Conservation (phyloP, 1,140 invertebrate genomes). For the Acarapis woodi region DNA sequence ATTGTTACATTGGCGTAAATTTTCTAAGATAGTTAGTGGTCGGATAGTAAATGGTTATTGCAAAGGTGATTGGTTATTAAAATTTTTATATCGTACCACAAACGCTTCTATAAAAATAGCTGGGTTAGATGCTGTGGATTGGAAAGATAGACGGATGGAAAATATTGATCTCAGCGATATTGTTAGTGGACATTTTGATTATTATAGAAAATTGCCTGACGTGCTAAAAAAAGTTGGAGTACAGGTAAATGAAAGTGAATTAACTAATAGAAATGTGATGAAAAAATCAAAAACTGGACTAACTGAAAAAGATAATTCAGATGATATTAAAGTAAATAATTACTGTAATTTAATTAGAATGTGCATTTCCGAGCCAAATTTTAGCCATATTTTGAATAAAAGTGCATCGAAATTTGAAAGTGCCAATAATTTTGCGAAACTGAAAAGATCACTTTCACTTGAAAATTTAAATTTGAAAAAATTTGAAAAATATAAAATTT, state of each 20-base stretch:
- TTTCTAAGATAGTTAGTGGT: conserved; percentile 27
- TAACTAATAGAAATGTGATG: background rate
- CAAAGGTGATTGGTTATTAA: conserved; percentile 31
- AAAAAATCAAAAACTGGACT: no score
- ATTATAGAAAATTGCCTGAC: conserved; percentile 27
- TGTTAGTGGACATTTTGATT: conserved; percentile 29
- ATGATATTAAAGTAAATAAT: no score
- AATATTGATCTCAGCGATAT: conserved; percentile 31
- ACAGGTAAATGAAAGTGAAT: background rate
- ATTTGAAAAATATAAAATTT: no score
- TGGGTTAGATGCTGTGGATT: conserved; percentile 26
- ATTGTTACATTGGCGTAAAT: conserved; percentile 24
- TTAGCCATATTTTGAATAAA: no score
- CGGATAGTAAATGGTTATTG: conserved; percentile 32
- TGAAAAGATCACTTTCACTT: no score
- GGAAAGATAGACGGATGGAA: conserved; percentile 23
- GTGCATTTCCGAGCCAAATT: no score
- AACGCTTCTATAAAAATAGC: conserved; percentile 27
- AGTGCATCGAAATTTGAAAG: no score
- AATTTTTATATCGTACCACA: conserved; percentile 32
- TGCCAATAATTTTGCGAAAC: no score
- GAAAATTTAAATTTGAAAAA: no score
- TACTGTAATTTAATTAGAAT: no score
- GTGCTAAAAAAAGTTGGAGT: conserved; percentile 23
- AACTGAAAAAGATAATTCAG: no score